phyloP scores from a whole-genome alignment of 2,113 vertebrate genomes.

The Onychorhynchus coronatus region DNA sequence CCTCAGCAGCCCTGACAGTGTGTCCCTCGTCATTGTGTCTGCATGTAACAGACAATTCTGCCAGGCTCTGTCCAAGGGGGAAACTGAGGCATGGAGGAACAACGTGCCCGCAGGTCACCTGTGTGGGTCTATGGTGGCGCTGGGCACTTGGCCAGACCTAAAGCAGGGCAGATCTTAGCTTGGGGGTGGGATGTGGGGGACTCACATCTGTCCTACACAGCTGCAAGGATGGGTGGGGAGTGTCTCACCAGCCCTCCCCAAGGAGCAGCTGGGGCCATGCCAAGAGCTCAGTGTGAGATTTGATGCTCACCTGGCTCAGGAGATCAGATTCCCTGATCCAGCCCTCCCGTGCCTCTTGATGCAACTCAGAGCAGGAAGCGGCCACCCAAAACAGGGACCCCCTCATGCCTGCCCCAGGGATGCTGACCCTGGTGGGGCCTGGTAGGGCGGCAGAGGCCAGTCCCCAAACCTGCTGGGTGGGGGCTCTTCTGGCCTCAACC shows the following conservation, averaged over 20 bases:
- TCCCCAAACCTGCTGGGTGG: neutral
- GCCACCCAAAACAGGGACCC: neutral
- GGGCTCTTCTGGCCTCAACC: neutral
- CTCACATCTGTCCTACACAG: neutral
- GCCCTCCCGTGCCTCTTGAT: neutral
- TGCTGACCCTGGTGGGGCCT: accelerated
- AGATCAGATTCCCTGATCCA: neutral
- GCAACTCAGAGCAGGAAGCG: neutral
- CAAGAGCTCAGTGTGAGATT: neutral
- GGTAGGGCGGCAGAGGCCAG: neutral
- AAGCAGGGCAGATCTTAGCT: neutral
- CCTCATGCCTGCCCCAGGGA: accelerated
- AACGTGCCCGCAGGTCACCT: neutral
- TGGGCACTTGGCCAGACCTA: neutral
- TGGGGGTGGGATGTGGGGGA: neutral
- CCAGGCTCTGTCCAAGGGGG: neutral
- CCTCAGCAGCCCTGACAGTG: neutral
- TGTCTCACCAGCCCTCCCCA: accelerated
- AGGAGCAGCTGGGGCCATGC: accelerated
- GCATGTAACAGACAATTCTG: neutral
- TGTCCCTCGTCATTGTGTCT: neutral
- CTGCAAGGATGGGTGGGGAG: neutral
- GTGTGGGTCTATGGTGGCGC: neutral
- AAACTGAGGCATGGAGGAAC: neutral
- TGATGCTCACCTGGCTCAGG: neutral